Evolutionary conservation across 1,140 invertebrate species (phyloP), one percentile per base, ranked within the genome.

Genomic region (Coptotermes formosanus): DNA sequence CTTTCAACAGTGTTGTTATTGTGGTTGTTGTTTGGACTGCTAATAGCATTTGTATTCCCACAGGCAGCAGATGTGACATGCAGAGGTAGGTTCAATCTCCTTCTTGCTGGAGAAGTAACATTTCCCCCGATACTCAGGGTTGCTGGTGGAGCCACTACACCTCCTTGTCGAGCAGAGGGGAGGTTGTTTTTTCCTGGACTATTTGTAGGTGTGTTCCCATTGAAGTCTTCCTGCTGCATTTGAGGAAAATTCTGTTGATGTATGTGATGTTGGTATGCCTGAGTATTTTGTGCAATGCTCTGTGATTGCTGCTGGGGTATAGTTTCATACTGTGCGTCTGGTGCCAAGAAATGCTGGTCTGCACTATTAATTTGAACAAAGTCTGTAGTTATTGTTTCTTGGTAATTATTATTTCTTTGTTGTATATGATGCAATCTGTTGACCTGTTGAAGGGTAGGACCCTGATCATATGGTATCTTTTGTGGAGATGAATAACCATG

Each of bases 261-360:
- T 89, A 88, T 82, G 88, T 89, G 64, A 91, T 86, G n/a, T 89
- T 89, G 6, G 90, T 90, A 84, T 90, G 90, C 7, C 89, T 91
- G 59, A 89, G 90, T 6, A 89, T 88, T 44, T 90, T 87, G 85
- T 90, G 90, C 86, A 88, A 89, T 19, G 87, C 88, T n/a, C 21
- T 82, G 45, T 85, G n/a, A 86, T 55, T 83, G 86, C 43, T 85
- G 83, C 43, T 85, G 86, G 83, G 45, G 87, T 55, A 94, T 93
- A 0, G 94, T 91, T 88, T 94, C 93, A 88, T 94, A 94, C 87
- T 94, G 93, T 9, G 93, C 93, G 88, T 94, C 93, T 0, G 93
- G 93, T 7, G 93, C 92, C 19, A 93, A 88, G 86, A 93, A 93
- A 0, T 91, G 90, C 23, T 86, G 55, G 21, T 86, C 85, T 38